Percentiles rank a stretch among this genome's conserved stretches.
These are phyloP conservation scores for Flexamia atlantica DNA, from an alignment of 2,888 invertebrate species.

Conservation along the genomic window DNA sequence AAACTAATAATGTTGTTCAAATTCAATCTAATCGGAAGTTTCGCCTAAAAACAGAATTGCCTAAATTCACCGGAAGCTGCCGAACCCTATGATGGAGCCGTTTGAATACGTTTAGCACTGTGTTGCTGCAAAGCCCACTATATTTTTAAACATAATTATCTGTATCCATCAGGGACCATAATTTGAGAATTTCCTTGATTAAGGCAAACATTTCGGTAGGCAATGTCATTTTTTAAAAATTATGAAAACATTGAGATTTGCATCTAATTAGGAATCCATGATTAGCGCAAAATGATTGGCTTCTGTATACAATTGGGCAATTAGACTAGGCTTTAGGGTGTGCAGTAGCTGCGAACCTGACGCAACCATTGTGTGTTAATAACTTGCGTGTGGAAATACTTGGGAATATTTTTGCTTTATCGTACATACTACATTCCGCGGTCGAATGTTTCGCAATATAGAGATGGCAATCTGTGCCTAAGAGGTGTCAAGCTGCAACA, in stretches of 20 bases:
- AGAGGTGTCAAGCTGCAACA: slow-evolving; percentile 1
- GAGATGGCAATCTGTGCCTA: slow-evolving; percentile 23
- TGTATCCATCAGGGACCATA: no score
- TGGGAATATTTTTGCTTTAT: slow-evolving; percentile 58
- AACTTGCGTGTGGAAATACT: slow-evolving; percentile 53
- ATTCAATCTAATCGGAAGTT: no score
- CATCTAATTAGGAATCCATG: not conserved
- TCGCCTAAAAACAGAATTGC: no score
- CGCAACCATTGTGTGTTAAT: slow-evolving; percentile 57
- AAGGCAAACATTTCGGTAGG: no score
- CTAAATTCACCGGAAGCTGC: no score
- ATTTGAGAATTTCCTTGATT: no score
- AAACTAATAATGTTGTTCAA: no score
- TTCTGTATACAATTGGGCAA: slow-evolving; percentile 49
- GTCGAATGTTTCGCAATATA: not conserved
- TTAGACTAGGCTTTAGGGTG: slow-evolving; percentile 40
- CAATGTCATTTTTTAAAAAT: no score
- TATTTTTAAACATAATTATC: no score
- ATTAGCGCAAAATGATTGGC: slow-evolving; percentile 6
- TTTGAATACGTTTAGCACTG: no score
- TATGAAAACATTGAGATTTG: not conserved
- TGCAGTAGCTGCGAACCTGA: slow-evolving; percentile 42
- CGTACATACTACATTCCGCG: slow-evolving; percentile 47
- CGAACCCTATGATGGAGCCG: no score
- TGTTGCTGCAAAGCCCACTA: no score